A percentile compares a stretch with the other conserved stretches of the same genome.
These are phyloP conservation scores for Acrobasis consociella DNA, from an alignment of 2,888 invertebrate species.

Conservation along the genomic window DNA sequence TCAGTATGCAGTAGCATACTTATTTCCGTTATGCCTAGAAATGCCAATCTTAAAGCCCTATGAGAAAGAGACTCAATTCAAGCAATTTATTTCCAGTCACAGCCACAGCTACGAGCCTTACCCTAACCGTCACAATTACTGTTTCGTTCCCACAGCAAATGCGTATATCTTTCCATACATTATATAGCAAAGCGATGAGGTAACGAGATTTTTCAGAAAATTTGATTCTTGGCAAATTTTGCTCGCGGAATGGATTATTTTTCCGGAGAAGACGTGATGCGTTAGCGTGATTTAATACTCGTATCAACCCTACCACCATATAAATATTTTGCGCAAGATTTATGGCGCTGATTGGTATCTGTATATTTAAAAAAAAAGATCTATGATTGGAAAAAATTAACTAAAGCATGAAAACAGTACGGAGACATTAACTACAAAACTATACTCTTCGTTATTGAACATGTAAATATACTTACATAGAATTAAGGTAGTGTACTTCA, in stretches of 20 bases:
- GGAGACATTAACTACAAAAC: background rate
- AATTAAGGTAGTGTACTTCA: too few relatives aligned
- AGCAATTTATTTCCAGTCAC: background rate
- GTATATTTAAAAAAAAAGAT: too few relatives aligned
- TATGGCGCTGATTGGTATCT: constrained; percentile 30
- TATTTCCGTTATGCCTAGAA: background rate
- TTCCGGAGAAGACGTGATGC: constrained; percentile 49
- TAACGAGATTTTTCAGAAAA: constrained; percentile 71
- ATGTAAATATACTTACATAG: too few relatives aligned
- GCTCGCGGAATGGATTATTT: constrained; percentile 59
- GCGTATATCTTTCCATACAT: constrained; percentile 50
- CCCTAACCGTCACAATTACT: constrained; percentile 41
- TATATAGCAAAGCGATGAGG: constrained; percentile 54
- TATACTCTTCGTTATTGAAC: background rate
- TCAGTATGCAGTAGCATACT: too few relatives aligned
- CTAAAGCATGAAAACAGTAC: background rate
- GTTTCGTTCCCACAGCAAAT: constrained; percentile 50
- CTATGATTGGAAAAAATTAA: too few relatives aligned
- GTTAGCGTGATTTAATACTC: constrained; percentile 51
- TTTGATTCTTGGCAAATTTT: constrained; percentile 71
- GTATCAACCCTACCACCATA: constrained; percentile 39
- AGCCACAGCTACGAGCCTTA: too few relatives aligned
- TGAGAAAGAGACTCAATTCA: background rate
- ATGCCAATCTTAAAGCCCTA: background rate
- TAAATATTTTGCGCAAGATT: constrained; percentile 40